These are phyloP conservation scores for Nannobrachium achirus DNA, from an alignment of 2,113 vertebrate genomes.

Conservation along the genomic window DNA sequence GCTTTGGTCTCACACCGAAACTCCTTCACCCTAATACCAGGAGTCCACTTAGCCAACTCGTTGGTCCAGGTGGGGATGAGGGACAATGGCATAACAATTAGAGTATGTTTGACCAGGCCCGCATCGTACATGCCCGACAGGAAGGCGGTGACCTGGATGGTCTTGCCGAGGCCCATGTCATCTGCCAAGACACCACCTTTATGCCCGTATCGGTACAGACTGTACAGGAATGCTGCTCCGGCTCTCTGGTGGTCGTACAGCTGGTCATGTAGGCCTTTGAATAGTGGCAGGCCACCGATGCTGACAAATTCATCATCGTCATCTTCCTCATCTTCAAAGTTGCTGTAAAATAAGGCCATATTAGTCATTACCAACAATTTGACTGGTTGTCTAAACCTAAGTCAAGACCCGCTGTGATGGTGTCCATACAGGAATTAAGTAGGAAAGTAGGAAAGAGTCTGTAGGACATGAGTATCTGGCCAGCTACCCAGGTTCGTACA, in stretches of 20 bases:
- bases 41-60: conserved; percentile 91
- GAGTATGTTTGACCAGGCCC: conserved; percentile 76
- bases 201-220: conserved; percentile 79
- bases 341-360: no score
- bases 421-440: no score
- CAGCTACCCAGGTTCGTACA: no score
- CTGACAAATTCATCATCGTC: conserved; percentile 76
- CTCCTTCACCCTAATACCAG: conserved; percentile 89
- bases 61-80: conserved; percentile 89
- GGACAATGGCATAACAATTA: conserved; percentile 91
- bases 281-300: conserved; percentile 87
- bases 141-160: conserved; percentile 93
- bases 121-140: conserved; percentile 94
- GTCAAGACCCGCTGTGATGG: no score
- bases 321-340: no score
- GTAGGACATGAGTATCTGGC: no score
- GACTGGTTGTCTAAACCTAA: no score
- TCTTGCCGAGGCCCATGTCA: conserved; percentile 98
- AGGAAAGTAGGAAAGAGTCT: no score
- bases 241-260: conserved; percentile 91
- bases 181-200: conserved; percentile 92
- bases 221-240: conserved; percentile 89
- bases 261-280: conserved; percentile 82
- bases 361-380: no score
- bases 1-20: conserved; percentile 87